A percentile compares a stretch with the other conserved stretches of the same genome.
Evolutionary conservation across 1,140 invertebrate species (phyloP).

Genomic region (Cyrtorhinus lividipennis): DNA sequence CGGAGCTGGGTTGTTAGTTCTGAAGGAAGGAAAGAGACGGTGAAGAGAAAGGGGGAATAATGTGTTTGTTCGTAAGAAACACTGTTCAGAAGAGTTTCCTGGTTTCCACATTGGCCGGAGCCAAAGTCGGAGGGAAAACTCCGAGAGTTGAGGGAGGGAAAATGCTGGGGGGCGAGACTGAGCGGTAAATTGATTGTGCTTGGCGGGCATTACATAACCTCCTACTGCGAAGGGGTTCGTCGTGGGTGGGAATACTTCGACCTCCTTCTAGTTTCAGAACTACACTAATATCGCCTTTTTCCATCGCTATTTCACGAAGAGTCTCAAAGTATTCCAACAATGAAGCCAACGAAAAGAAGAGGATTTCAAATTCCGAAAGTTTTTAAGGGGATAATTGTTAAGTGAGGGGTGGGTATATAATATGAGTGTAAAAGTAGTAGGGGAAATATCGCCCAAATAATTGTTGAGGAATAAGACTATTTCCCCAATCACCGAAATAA

Average conservation of each 20-base stretch:
- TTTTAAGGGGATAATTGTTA: too few species aligned
- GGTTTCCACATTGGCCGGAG: conserved; percentile 4
- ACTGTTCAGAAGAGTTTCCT: not conserved
- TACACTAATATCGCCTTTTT: too few species aligned
- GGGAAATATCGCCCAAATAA: too few species aligned
- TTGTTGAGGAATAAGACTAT: too few species aligned
- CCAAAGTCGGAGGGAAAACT: not conserved
- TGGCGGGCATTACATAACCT: not conserved
- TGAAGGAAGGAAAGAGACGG: too few species aligned
- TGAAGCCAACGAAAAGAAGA: too few species aligned
- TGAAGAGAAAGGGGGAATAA: not conserved
- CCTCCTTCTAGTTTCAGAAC: not conserved
- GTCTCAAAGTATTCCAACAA: too few species aligned
- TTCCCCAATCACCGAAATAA: too few species aligned
- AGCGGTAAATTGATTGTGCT: conserved; percentile 12
- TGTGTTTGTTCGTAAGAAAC: conserved; percentile 3
- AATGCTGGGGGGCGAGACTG: not conserved
- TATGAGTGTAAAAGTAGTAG: too few species aligned
- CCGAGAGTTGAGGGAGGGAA: conserved; percentile 3
- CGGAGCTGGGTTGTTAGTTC: not conserved
- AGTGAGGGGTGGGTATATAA: too few species aligned
- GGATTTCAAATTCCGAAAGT: too few species aligned
- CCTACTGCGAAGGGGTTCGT: not conserved
- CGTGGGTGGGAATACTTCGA: not conserved
- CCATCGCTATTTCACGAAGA: too few species aligned